These are phyloP conservation scores for Alca torda DNA, from an alignment of 2,797 vertebrate genomes.

Conservation along the genomic window DNA sequence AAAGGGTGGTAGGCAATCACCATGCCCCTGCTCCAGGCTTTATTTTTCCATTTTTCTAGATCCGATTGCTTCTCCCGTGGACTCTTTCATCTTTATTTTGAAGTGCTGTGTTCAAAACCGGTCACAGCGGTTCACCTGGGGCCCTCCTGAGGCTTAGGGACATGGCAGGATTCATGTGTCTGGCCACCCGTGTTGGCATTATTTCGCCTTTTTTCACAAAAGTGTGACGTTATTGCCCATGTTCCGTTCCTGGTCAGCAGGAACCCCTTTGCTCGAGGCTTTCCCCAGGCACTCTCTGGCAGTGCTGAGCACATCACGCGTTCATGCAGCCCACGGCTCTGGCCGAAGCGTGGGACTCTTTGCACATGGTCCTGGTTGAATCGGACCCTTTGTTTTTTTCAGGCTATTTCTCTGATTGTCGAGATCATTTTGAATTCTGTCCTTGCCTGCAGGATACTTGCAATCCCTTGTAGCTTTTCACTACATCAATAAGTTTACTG, in stretches of 20 bases:
- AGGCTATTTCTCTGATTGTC: slow-evolving; percentile 46
- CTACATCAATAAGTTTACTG: slow-evolving; percentile 66
- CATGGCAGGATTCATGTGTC: neutral
- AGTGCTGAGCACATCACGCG: neutral
- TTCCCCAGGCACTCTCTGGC: neutral
- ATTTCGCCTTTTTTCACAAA: neutral
- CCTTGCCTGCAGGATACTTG: slow-evolving; percentile 59
- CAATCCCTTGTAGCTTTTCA: slow-evolving; percentile 65
- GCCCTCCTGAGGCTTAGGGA: neutral
- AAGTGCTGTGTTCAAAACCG: neutral
- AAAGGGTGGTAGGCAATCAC: neutral
- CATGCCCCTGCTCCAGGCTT: neutral
- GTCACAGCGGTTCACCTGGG: neutral
- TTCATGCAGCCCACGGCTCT: neutral
- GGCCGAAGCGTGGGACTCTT: slow-evolving; percentile 1
- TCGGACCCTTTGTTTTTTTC: slow-evolving; percentile 54
- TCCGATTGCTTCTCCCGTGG: neutral
- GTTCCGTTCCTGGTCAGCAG: neutral
- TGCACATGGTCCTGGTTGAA: slow-evolving; percentile 46
- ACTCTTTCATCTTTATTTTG: neutral
- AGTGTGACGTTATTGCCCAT: accelerated
- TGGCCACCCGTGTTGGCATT: neutral
- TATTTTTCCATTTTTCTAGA: neutral
- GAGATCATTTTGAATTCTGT: slow-evolving; percentile 63
- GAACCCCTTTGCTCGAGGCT: neutral